These are phyloP conservation scores for Onchidella celtica DNA, from an alignment of 2,888 invertebrate genomes.

Conservation along the genomic window DNA sequence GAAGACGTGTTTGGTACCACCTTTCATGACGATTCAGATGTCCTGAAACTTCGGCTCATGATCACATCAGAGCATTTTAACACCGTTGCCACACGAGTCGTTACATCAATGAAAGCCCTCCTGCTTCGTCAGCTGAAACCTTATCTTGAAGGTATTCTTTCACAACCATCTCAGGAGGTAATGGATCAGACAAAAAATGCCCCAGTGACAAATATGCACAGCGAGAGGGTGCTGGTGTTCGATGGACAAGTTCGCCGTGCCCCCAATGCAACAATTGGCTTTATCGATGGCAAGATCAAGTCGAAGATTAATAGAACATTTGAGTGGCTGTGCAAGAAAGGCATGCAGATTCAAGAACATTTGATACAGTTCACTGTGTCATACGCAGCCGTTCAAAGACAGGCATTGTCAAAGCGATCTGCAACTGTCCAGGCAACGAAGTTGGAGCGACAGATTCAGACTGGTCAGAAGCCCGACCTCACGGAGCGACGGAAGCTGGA, in stretches of 20 bases:
- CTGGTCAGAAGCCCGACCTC: not conserved
- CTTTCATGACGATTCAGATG: not conserved
- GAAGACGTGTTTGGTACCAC: not conserved
- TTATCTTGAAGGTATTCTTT: not conserved
- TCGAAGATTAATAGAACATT: not conserved
- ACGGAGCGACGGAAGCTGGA: not conserved
- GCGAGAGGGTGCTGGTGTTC: not conserved
- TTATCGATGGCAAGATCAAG: constrained; percentile 14
- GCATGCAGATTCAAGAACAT: not conserved
- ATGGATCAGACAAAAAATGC: not conserved
- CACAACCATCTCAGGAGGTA: not conserved
- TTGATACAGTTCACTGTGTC: not conserved
- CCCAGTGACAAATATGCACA: not conserved
- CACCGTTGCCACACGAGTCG: not conserved
- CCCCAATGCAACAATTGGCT: constrained; percentile 10
- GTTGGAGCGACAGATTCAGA: not conserved
- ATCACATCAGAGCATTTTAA: not conserved
- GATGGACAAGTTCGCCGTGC: constrained; percentile 3
- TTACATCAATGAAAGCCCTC: not conserved
- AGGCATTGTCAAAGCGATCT: not conserved
- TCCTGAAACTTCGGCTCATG: not conserved
- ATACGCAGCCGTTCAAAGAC: not conserved
- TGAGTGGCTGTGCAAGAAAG: not conserved
- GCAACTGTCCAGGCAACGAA: not conserved
- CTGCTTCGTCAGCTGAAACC: not conserved